Percentiles rank a stretch among this genome's conserved stretches.
phyloP scores from a whole-genome alignment of 2,797 vertebrate genomes.

The Anisognathus igniventris region DNA sequence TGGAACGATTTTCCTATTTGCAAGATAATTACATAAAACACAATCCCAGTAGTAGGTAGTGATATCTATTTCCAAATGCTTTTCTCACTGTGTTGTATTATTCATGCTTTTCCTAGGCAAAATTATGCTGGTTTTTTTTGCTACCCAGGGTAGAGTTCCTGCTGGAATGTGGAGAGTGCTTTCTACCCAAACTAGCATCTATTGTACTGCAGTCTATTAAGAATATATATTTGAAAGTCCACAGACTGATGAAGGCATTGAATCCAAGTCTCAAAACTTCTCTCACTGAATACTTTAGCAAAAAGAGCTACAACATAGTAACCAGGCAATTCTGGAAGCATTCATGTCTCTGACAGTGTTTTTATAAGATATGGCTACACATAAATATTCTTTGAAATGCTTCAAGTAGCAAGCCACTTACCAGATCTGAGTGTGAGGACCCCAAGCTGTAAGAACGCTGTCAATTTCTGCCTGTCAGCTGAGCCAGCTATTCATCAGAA shows the following conservation, averaged over 20 bases:
- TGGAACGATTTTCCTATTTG: constrained; percentile 6
- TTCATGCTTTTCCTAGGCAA: background rate
- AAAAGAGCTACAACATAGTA: background rate
- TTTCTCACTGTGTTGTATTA: background rate
- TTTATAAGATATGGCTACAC: background rate
- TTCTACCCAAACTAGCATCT: background rate
- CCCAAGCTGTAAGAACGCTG: background rate
- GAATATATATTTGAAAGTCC: background rate
- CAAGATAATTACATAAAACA: background rate
- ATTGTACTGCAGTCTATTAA: background rate
- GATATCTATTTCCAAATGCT: background rate
- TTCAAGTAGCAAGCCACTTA: background rate
- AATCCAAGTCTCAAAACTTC: background rate
- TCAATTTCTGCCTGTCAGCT: background rate
- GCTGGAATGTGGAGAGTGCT: background rate
- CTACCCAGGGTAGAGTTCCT: background rate
- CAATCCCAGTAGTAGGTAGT: background rate
- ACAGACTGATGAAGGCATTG: background rate
- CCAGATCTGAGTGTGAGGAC: background rate
- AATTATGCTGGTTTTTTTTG: background rate
- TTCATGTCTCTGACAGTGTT: background rate
- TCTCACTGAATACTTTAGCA: background rate
- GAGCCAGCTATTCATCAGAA: background rate
- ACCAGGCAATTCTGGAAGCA: background rate
- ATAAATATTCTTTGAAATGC: background rate